Evolutionary conservation across 2,888 invertebrate species (phyloP).

Genomic region (Drosophila buzzatii): DNA sequence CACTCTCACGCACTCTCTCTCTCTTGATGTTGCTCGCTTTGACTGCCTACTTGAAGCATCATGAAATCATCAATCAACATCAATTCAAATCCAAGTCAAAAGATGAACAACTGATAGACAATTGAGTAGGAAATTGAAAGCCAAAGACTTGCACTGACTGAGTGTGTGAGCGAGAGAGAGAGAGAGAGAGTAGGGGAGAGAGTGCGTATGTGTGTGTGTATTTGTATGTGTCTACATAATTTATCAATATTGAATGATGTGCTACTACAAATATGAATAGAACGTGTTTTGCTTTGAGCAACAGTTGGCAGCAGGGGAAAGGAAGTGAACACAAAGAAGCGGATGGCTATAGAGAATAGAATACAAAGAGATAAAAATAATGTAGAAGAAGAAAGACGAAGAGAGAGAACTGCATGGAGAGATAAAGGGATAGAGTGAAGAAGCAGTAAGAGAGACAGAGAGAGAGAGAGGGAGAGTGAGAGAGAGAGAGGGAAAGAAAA

Average conservation of each 20-base stretch:
- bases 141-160: conserved; percentile 5
- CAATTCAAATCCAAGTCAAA: conserved; percentile 67
- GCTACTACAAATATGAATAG: conserved; percentile 12
- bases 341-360: neutral
- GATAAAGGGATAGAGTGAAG: neutral
- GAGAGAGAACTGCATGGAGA: neutral
- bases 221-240: conserved; percentile 28
- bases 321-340: neutral
- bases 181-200: neutral
- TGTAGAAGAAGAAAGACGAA: neutral
- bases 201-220: neutral
- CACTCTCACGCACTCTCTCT: neutral
- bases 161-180: neutral
- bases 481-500: neutral
- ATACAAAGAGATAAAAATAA: neutral
- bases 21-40: neutral
- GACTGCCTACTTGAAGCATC: conserved; percentile 16
- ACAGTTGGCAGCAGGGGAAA: conserved; percentile 15
- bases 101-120: conserved; percentile 59
- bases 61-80: conserved; percentile 74
- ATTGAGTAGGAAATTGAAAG: conserved; percentile 53
- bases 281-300: neutral
- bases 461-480: neutral
- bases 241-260: conserved; percentile 52
- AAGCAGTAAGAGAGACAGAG: neutral